Evolutionary conservation across 2,113 vertebrate genomes (phyloP), one percentile per base, ranked within the genome.

Genomic region (Ifrita kowaldi): DNA sequence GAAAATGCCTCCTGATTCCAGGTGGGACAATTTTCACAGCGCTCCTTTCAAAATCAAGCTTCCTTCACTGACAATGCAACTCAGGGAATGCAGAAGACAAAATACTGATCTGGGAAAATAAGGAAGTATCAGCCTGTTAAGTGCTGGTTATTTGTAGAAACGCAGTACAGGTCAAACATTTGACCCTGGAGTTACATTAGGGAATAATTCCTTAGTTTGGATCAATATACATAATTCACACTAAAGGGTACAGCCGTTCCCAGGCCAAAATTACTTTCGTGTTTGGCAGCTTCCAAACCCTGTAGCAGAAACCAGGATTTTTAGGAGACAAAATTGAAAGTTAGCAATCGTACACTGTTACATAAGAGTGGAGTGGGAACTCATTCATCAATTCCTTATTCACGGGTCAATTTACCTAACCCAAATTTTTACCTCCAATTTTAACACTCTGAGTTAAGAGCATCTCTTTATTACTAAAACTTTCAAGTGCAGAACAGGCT

Each of bases 271-370:
- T 37, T 26, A 75, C 44, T 94, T 92, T 56, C 46, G 8, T 26
- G 41, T 52, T 60, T 41, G 37, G 53, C 69, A 79, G 62, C 32
- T 87, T 82, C 53, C 41, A 56, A 71, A 33, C 4, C 9, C 41
- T 19, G 42, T 23, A 77, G 4, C n/a, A 87, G n/a, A 90, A 77
- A 83, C 7, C 4, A 77, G 20, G 4, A 12, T 73, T 73, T 94
- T 89, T 44, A 87, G n/a, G 60, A 82, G n/a, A 71, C 13, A 55
- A 76, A 83, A 10, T 1, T n/a, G 9, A 14, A 86, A 91, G 26
- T 12, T 53, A 37, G 33, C 46, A 77, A 35, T 4, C 37, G 7
- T 5, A 64, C 1, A 5, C 2, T 1, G 0, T 14, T 49, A 21
- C 27, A 20, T 13, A n/a, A 62, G 37, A 69, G 55, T 7, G 24